A percentile compares a stretch with the other conserved stretches of the same genome.
phyloP scores from a whole-genome alignment of 30 jellyfish, hydroid and myxozoan genomes.

The Aurelia coerulea region DNA sequence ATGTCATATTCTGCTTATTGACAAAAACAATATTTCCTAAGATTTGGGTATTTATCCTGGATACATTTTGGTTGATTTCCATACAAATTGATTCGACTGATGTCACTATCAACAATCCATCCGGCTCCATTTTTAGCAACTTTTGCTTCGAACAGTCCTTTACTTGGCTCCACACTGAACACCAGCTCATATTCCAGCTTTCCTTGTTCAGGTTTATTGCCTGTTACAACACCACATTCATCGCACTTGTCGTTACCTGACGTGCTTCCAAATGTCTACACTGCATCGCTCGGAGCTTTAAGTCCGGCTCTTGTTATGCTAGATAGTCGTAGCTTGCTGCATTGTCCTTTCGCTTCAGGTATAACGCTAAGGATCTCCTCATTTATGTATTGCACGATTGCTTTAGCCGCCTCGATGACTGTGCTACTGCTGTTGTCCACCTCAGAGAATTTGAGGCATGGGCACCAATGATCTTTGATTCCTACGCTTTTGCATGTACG shows the following conservation, averaged over 20 bases:
- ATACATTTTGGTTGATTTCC: constrained; percentile 77
- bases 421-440: constrained; percentile 11
- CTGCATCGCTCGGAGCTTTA: constrained; percentile 49
- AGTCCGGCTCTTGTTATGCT: constrained; percentile 43
- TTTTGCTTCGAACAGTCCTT: constrained; percentile 70
- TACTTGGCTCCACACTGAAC: constrained; percentile 78
- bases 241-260: constrained; percentile 47
- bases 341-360: constrained; percentile 27
- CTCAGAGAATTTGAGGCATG: constrained; percentile 59
- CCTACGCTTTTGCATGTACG: constrained; percentile 83
- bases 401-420: constrained; percentile 48
- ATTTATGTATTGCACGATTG: constrained; percentile 54
- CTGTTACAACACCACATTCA: constrained; percentile 61
- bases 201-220: not conserved
- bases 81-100: constrained; percentile 61
- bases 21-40: constrained; percentile 66
- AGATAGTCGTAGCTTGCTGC: constrained; percentile 26
- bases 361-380: constrained; percentile 13
- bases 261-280: constrained; percentile 42
- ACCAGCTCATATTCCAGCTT: constrained; percentile 62
- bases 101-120: constrained; percentile 13
- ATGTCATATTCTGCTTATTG: not conserved
- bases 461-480: constrained; percentile 84
- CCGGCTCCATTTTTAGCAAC: constrained; percentile 13
- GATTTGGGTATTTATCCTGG: constrained; percentile 45